These are phyloP conservation scores for Empidonax alnorum DNA, from an alignment of 2,113 vertebrate genomes.

Conservation along the genomic window DNA sequence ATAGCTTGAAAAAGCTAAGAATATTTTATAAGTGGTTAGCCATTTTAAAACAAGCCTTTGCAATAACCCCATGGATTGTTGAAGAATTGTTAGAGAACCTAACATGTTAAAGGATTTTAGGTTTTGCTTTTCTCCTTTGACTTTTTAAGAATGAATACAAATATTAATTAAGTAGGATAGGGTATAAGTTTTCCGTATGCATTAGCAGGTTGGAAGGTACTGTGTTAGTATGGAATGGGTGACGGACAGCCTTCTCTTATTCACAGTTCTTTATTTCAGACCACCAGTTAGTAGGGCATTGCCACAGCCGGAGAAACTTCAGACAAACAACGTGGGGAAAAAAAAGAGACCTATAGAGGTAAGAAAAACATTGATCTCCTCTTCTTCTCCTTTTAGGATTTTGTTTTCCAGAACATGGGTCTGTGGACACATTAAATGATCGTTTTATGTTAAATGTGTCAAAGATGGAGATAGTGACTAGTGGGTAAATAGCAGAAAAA, in stretches of 20 bases:
- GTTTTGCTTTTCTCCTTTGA: background rate
- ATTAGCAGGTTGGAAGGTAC: conserved; percentile 33
- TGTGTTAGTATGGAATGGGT: conserved; percentile 67
- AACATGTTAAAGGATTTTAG: background rate
- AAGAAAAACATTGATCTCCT: conserved; percentile 19
- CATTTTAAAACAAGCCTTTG: background rate
- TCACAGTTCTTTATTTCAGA: conserved; percentile 86
- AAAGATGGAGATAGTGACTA: background rate
- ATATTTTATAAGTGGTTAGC: background rate
- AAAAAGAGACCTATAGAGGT: conserved; percentile 98
- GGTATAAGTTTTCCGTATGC: background rate
- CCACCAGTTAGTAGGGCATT: conserved; percentile 96
- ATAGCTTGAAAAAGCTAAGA: background rate
- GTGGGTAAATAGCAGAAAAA: background rate
- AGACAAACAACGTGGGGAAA: conserved; percentile 97
- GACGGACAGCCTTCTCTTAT: conserved; percentile 72
- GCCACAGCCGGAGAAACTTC: conserved; percentile 96
- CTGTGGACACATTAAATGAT: background rate
- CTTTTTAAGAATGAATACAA: background rate
- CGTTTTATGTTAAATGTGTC: background rate
- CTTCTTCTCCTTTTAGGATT: background rate
- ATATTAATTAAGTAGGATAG: background rate
- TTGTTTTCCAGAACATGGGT: background rate
- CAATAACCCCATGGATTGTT: background rate
- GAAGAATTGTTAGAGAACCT: background rate